Conservation (phyloP, 2,797 vertebrate genomes). For the Etheostoma perlongum region DNA sequence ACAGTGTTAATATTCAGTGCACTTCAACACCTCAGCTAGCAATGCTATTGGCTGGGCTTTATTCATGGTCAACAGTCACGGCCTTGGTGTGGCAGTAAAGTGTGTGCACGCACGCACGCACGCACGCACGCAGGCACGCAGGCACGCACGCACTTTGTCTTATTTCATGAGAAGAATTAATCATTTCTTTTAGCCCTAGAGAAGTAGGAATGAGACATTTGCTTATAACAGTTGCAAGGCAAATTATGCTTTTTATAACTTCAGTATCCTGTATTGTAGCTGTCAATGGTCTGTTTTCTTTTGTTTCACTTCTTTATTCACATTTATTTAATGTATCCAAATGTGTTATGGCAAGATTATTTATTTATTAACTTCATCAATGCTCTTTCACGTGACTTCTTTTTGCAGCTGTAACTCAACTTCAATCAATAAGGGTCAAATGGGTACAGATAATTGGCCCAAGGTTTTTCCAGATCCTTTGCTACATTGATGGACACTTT, state of each 20-base stretch:
- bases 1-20: conserved; percentile 63
- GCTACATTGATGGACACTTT: conserved; percentile 52
- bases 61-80: conserved; percentile 53
- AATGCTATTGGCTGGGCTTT: conserved; percentile 54
- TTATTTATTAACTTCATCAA: conserved; percentile 16
- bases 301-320: conserved; percentile 8
- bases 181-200: conserved; percentile 33
- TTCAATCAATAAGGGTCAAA: conserved; percentile 25
- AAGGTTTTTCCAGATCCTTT: conserved; percentile 55
- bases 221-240: conserved; percentile 26
- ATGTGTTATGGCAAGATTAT: conserved; percentile 12
- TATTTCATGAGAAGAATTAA: conserved; percentile 42
- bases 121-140: background rate
- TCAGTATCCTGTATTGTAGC: background rate
- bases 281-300: conserved; percentile 4
- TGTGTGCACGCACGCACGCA: background rate
- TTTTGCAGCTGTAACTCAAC: conserved; percentile 13
- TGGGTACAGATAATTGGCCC: conserved; percentile 55
- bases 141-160: background rate
- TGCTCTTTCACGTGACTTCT: conserved; percentile 5
- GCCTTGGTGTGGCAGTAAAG: conserved; percentile 30
- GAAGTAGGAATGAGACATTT: conserved; percentile 22
- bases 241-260: conserved; percentile 27
- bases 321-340: conserved; percentile 10
- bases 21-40: conserved; percentile 54